Evolutionary conservation across 2,797 vertebrate genomes (phyloP).

Genomic region (Argyrosomus regius): DNA sequence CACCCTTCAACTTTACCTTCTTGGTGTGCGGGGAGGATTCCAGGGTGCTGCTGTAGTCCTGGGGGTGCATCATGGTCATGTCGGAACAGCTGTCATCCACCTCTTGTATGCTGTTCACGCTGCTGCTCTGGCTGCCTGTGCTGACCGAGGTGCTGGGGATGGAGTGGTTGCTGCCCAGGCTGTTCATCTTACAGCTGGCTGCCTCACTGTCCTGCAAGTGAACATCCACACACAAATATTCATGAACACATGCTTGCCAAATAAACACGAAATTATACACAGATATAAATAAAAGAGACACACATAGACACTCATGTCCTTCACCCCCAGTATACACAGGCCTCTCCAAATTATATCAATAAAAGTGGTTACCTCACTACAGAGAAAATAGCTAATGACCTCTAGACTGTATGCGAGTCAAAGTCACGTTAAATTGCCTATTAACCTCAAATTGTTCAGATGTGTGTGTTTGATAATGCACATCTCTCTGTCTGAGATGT

Average conservation of each 20-base stretch:
- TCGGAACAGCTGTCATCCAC: constrained; percentile 95
- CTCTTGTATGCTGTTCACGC: constrained; percentile 98
- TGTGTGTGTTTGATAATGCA: constrained; percentile 13
- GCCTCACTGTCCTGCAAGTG: constrained; percentile 93
- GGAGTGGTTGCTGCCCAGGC: constrained; percentile 98
- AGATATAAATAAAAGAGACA: neutral
- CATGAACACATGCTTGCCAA: constrained; percentile 11
- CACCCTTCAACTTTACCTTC: constrained; percentile 86
- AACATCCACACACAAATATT: neutral
- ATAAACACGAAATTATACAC: neutral
- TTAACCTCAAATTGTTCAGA: constrained; percentile 27
- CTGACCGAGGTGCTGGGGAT: constrained; percentile 97
- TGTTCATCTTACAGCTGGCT: constrained; percentile 95
- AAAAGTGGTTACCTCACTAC: constrained; percentile 12
- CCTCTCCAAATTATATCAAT: constrained; percentile 7
- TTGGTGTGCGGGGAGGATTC: constrained; percentile 91
- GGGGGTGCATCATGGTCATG: constrained; percentile 88
- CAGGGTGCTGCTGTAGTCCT: constrained; percentile 89
- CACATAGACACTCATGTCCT: neutral
- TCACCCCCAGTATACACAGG: neutral
- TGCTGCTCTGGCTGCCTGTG: constrained; percentile 98
- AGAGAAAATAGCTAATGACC: neutral
- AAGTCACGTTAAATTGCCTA: constrained; percentile 28
- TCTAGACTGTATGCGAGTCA: constrained; percentile 18
- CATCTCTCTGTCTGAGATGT: constrained; percentile 13